Conservation (phyloP, 2,797 vertebrate species). For the Poeciliopsis infans region DNA sequence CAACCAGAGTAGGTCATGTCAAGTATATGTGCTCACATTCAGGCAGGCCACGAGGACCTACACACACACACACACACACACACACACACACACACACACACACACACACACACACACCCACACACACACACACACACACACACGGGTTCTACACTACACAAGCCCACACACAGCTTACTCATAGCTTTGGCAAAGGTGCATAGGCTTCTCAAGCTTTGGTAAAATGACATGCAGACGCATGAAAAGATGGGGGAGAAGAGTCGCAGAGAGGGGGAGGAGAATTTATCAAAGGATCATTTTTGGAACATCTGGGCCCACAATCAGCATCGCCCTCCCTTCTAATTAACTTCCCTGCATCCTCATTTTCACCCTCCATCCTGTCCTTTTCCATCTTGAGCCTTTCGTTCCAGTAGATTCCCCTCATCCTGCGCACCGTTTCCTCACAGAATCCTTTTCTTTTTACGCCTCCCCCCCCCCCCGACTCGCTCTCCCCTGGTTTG, state of each 20-base stretch:
- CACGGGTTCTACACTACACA: constrained; percentile 24
- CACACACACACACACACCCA: constrained; percentile 22
- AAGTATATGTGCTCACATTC: constrained; percentile 40
- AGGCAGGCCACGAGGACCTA: constrained; percentile 27
- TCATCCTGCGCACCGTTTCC: constrained; percentile 4
- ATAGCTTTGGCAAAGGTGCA: constrained; percentile 57
- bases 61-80: constrained; percentile 22
- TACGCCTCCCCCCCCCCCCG: background rate
- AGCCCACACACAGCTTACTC: constrained; percentile 56
- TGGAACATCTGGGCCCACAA: constrained; percentile 78
- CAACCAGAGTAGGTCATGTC: constrained; percentile 62
- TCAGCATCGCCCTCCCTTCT: constrained; percentile 58
- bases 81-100: constrained; percentile 33
- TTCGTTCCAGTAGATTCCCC: constrained; percentile 35
- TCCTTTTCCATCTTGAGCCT: constrained; percentile 24
- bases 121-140: constrained; percentile 11
- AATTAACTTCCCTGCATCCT: constrained; percentile 61
- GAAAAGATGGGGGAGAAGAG: constrained; percentile 37
- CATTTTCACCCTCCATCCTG: constrained; percentile 48
- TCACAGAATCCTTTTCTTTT: constrained; percentile 7
- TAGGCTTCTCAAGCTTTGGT: constrained; percentile 49
- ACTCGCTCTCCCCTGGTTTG: constrained; percentile 13
- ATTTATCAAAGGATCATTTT: constrained; percentile 70
- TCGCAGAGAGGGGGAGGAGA: background rate
- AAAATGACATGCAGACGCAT: constrained; percentile 56